Conservation (phyloP, 2,797 vertebrate genomes). For the Eulemur albifrons region DNA sequence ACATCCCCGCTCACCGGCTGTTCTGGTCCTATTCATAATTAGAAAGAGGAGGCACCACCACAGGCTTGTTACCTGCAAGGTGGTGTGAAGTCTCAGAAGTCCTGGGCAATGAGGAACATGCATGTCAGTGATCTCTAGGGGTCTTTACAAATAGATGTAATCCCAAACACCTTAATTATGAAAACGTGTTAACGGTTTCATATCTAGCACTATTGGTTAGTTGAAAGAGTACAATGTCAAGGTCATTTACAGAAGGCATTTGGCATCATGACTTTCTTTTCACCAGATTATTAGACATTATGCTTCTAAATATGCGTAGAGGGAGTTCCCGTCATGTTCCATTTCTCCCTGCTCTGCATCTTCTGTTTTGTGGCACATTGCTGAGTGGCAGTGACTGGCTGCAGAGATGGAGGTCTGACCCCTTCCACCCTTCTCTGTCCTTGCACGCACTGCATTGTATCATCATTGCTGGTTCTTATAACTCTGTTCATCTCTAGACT, state of each 20-base stretch:
- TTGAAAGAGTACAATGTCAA: background rate
- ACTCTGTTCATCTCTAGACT: background rate
- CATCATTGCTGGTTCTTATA: background rate
- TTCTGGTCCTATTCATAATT: background rate
- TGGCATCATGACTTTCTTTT: background rate
- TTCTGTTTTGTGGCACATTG: background rate
- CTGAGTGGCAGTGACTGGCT: background rate
- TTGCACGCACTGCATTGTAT: background rate
- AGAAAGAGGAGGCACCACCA: background rate
- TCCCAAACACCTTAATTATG: background rate
- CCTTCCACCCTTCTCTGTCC: background rate
- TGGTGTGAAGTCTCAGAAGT: background rate
- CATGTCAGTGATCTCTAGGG: fast-evolving
- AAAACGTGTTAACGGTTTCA: background rate
- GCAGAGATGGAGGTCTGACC: background rate
- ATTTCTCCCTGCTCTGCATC: background rate
- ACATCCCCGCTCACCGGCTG: background rate
- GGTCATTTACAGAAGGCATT: background rate
- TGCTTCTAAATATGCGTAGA: background rate
- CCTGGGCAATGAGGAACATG: background rate
- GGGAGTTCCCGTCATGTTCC: background rate
- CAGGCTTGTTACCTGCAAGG: background rate
- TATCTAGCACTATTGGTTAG: background rate
- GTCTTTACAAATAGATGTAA: background rate
- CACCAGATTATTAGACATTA: background rate